Base-by-base conservation (phyloP, 1,140 invertebrate genomes). In the Halesus radiatus region DNA sequence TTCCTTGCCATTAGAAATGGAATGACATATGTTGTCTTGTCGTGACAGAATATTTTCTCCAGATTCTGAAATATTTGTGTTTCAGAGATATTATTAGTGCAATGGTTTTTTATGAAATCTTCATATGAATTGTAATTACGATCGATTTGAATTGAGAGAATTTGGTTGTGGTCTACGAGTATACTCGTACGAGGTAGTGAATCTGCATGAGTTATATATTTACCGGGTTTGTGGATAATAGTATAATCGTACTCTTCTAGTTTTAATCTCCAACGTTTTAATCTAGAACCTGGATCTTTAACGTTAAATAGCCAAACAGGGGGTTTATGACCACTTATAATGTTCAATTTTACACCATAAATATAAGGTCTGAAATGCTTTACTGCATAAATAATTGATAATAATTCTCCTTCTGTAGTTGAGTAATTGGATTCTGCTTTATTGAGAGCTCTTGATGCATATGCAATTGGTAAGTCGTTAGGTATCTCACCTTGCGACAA, bases 241-340 rank as follows among this genome's bases (percentile, higher is more conserved):
- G 89, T 82, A 70, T 87, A 89, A 22, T 83, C 81, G 53, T 80
- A 86, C 76, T 90, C 87, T 83, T 90, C 88, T 29, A 92, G 78
- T 81, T 87, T 85, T 8, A 91, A 37, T 70, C 87, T 79, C 91
- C 91, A 93, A n/a, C 90, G 80, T 3, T 88, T 85, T 18, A 92
- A 81, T 83, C 88, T 82, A 45, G 87, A 85, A 13, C 85, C 87
- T 10, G 88, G 86, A 70, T 91, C 88, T 83, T 89, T 90, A 1
- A 88, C 83, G 18, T 83, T 84, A 20, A 81, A 74, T 10, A 91
- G 79, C 86, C 88, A 92, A 22, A 80, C 85, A 26, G 92, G 84
- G 1, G 88, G 88, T 80, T 87, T 86, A 73, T 92, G 90, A 78
- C 92, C 91, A 0, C 90, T 92, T 22, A 87, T 80, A 5, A 91